Conservation (phyloP, 1,140 invertebrate species). For the Drosophila navojoa region DNA sequence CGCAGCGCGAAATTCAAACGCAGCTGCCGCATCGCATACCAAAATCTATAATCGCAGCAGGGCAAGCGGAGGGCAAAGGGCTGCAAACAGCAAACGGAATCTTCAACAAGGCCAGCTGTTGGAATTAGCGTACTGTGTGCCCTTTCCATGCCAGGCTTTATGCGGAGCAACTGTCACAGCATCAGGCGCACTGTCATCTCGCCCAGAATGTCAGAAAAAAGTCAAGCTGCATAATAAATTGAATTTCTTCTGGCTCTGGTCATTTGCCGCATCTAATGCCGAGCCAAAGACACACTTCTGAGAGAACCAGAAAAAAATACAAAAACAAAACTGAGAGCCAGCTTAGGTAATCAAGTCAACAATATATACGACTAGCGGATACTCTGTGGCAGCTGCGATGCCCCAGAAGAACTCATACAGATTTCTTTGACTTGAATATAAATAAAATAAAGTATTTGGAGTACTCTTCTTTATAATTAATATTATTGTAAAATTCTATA, state of each 20-base stretch:
- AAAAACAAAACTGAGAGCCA: constrained; percentile 11
- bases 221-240: constrained; percentile 80
- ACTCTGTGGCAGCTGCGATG: neutral
- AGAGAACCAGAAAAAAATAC: constrained; percentile 33
- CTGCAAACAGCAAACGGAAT: constrained; percentile 44
- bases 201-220: constrained; percentile 64
- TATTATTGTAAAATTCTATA: no score
- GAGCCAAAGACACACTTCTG: constrained; percentile 60
- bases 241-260: constrained; percentile 76
- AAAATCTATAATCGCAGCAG: constrained; percentile 35
- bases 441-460: no score
- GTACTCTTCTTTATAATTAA: no score
- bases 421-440: no score
- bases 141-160: constrained; percentile 25
- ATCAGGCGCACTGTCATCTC: constrained; percentile 62
- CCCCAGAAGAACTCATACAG: no score
- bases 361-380: neutral
- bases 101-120: constrained; percentile 58
- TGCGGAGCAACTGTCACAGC: constrained; percentile 26
- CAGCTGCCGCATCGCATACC: constrained; percentile 69
- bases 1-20: constrained; percentile 79
- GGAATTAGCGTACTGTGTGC: constrained; percentile 67
- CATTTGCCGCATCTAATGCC: constrained; percentile 72
- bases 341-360: neutral
- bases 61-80: constrained; percentile 5